A percentile compares a stretch with the other conserved stretches of the same genome.
These are phyloP conservation scores for Chaetops frenatus DNA, from an alignment of 2,113 vertebrate genomes.

Conservation along the genomic window DNA sequence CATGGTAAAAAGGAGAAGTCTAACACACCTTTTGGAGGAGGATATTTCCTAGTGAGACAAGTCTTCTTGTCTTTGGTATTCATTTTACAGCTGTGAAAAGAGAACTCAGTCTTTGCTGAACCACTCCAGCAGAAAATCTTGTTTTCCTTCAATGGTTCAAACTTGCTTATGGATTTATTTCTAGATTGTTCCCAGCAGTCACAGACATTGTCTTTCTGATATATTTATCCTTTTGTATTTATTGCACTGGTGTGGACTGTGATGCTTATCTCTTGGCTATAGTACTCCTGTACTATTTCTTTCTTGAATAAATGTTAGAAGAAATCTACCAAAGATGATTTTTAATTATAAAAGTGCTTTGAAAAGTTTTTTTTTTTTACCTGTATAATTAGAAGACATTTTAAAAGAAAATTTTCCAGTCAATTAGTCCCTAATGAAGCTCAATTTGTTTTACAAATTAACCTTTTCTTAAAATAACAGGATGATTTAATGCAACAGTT, in stretches of 20 bases:
- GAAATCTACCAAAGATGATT: constrained; percentile 34
- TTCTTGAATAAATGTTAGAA: constrained; percentile 32
- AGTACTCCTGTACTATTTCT: not conserved
- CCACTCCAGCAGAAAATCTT: not conserved
- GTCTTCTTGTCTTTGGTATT: not conserved
- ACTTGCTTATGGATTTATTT: not conserved
- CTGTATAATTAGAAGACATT: constrained; percentile 51
- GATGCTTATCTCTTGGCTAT: not conserved
- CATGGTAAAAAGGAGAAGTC: not conserved
- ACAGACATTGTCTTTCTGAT: not conserved
- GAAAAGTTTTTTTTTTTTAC: constrained; percentile 49
- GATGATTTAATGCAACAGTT: constrained; percentile 50
- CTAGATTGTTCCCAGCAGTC: not conserved
- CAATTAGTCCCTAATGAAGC: constrained; percentile 53
- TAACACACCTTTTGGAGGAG: not conserved
- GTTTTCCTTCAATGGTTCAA: not conserved
- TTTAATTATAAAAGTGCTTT: constrained; percentile 47
- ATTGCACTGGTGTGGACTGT: not conserved
- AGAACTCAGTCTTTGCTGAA: not conserved
- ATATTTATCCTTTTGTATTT: not conserved
- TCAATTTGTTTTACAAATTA: constrained; percentile 63
- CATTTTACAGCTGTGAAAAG: not conserved
- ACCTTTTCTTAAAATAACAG: constrained; percentile 60
- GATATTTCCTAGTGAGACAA: not conserved
- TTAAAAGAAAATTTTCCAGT: constrained; percentile 55